A percentile compares a stretch with the other conserved stretches of the same genome.
phyloP scores from a whole-genome alignment of 2,113 vertebrate genomes.

The Copsychus sechellarum region DNA sequence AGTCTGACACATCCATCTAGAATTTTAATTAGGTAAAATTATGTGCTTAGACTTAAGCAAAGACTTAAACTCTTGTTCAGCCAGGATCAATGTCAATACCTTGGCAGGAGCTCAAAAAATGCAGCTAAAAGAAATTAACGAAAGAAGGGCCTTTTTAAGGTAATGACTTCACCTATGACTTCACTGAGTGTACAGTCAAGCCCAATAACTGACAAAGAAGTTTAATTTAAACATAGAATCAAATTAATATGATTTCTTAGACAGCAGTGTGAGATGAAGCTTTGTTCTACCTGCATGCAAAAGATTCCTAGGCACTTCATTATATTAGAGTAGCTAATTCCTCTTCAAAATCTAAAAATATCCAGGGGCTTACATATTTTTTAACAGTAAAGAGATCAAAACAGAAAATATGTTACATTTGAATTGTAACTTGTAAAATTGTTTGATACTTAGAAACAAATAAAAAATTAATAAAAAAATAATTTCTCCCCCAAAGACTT shows the following conservation, averaged over 20 bases:
- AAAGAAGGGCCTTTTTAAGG: not conserved
- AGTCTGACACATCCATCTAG: not conserved
- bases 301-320: not conserved
- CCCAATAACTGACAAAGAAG: not conserved
- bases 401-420: not conserved
- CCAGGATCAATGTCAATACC: not conserved
- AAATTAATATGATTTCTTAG: not conserved
- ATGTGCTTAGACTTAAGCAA: not conserved
- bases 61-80: not conserved
- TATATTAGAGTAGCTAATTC: not conserved
- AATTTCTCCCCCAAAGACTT: not conserved
- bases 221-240: not conserved
- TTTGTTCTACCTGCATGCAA: not conserved
- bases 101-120: not conserved
- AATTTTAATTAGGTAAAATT: constrained; percentile 8
- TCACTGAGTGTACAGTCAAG: not conserved
- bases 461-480: not conserved
- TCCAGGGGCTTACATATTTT: accelerated
- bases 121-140: not conserved
- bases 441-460: not conserved
- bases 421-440: not conserved
- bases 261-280: not conserved
- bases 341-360: not conserved
- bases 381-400: not conserved
- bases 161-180: not conserved